Evolutionary conservation across 2,888 invertebrate species (phyloP).

Genomic region (Drosophila prolongata): DNA sequence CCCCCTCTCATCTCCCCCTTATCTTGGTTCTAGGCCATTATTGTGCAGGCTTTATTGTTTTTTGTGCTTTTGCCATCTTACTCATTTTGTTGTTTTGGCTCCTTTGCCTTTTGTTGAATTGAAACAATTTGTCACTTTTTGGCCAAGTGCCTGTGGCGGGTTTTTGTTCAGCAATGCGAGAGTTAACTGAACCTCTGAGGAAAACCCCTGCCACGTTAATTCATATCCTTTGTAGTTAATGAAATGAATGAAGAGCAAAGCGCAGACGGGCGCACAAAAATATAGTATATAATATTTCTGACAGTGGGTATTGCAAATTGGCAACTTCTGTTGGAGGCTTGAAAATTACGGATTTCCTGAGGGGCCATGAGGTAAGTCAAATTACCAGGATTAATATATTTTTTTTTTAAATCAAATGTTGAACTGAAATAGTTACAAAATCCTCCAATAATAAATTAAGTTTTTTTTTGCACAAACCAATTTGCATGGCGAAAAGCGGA

Average conservation of each 20-base stretch:
- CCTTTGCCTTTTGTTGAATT: slow-evolving; percentile 72
- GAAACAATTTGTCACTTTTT: slow-evolving; percentile 77
- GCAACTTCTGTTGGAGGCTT: background rate
- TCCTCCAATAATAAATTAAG: background rate
- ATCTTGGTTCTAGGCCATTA: slow-evolving; percentile 31
- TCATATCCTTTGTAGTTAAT: slow-evolving; percentile 62
- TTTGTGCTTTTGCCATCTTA: slow-evolving; percentile 26
- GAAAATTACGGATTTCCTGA: slow-evolving; percentile 14
- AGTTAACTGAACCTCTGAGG: slow-evolving; percentile 17
- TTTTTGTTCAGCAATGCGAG: slow-evolving; percentile 48
- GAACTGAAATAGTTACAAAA: too few relatives aligned
- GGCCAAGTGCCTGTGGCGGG: slow-evolving; percentile 63
- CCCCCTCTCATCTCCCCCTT: slow-evolving; percentile 6
- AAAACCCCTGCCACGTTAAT: background rate
- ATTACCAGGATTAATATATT: slow-evolving; percentile 7
- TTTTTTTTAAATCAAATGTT: background rate
- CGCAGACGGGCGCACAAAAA: slow-evolving; percentile 45
- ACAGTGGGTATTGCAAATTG: slow-evolving; percentile 44
- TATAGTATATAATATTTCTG: slow-evolving; percentile 50
- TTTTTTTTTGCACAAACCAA: too few relatives aligned
- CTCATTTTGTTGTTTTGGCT: slow-evolving; percentile 39
- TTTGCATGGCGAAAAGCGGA: too few relatives aligned
- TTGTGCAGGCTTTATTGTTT: slow-evolving; percentile 36
- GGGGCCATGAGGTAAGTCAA: slow-evolving; percentile 4
- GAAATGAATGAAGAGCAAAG: slow-evolving; percentile 72